Base-by-base conservation (phyloP, 1,140 invertebrate genomes). In the Panulirus ornatus region DNA sequence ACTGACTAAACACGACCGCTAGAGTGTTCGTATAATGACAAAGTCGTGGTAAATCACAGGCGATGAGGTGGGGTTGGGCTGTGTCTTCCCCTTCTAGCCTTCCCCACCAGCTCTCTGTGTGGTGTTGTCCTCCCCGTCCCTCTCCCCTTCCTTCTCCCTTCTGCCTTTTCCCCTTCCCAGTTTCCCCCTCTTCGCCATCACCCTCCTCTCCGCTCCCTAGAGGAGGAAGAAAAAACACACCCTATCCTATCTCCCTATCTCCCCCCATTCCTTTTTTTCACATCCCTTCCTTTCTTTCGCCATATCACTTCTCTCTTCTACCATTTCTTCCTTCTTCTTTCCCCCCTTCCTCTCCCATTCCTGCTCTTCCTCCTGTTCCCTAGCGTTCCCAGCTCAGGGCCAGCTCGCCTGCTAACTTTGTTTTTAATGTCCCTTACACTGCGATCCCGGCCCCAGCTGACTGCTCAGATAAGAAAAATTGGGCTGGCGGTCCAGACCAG, bases 111-210 rank as follows among this genome's bases (percentile, higher is more conserved):
- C n/a, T n/a, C n/a, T n/a, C n/a, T n/a, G n/a, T n/a, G n/a, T n/a
- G n/a, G n/a, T n/a, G n/a, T n/a, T n/a, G n/a, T 36, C 54, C 47
- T 58, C 51, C 54, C 79, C 34, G 42, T 82, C 79, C 34, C 79
- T 82, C 79, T 58, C 81, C 36, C 30, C 54, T n/a, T 83, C 51
- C 36, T 42, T 40, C 51, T n/a, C 14, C 63, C 44, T 63, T 27
- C n/a, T 5, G 8, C 40, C n/a, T 40, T 30, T n/a, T 30, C 78
- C 27, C 78, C n/a, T 8, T 51, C 40, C 27, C 36, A 27, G 30
- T 1, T n/a, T 54, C 78, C 27, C 16, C 44, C 40, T 79, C n/a
- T n/a, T 38, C 42, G n/a, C n/a, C 47, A 2, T 40, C 40, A n/a
- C n/a, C 47, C 47, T 27, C 40, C 27, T 30, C 40, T 51, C 47